A percentile compares a stretch with the other conserved stretches of the same genome.
Evolutionary conservation across 2,888 invertebrate species (phyloP).

Genomic region (Dinocampus coccinellae): DNA sequence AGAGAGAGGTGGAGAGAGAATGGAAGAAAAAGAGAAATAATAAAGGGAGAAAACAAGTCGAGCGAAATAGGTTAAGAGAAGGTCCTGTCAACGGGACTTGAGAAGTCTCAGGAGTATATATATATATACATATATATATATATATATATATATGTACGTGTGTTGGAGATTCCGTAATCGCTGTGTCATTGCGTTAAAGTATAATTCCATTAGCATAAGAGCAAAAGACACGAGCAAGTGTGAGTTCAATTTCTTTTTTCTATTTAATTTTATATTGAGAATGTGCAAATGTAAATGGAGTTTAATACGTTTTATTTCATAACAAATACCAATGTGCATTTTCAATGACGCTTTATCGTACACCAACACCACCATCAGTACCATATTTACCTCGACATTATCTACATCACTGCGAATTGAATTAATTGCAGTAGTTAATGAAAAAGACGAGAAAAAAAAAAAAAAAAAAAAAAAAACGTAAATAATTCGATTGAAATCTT

Average conservation of each 20-base stretch:
- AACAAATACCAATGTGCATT: conserved; percentile 36
- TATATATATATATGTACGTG: neutral
- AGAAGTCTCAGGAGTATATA: conserved; percentile 26
- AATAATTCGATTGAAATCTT: neutral
- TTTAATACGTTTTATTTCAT: neutral
- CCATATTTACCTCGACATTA: conserved; percentile 1
- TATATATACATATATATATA: neutral
- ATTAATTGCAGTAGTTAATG: neutral
- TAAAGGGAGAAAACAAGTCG: conserved; percentile 27
- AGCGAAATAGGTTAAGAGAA: conserved; percentile 30
- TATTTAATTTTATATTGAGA: neutral
- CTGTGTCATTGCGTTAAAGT: conserved; percentile 68
- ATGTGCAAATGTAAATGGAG: conserved; percentile 21
- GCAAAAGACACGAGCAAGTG: conserved; percentile 17
- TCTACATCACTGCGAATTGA: neutral
- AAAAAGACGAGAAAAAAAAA: too few species aligned
- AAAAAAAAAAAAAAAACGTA: neutral
- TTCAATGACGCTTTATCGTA: conserved; percentile 6
- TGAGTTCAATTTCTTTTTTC: too few species aligned
- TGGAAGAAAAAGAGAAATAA: conserved; percentile 4
- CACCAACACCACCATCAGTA: neutral
- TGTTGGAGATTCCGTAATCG: conserved; percentile 63
- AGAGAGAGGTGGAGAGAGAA: neutral
- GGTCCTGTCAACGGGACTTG: conserved; percentile 19
- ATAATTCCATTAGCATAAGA: conserved; percentile 62